Base-by-base conservation (phyloP, 2,888 invertebrate genomes). In the Lydus trimaculatus region DNA sequence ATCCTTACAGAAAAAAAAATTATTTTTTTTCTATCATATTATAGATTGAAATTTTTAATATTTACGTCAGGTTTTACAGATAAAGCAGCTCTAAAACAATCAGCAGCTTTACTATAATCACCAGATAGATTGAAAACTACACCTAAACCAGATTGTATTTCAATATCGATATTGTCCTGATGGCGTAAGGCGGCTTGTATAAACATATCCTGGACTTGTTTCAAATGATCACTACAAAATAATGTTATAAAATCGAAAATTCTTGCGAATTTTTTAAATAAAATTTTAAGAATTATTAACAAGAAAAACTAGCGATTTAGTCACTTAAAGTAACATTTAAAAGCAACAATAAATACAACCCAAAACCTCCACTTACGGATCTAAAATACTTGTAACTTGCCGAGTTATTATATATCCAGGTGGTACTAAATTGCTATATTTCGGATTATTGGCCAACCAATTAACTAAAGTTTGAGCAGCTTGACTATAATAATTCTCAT, bases 101-200 rank as follows among this genome's bases (percentile, higher is more conserved):
- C 99, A 0, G 94, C 94, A 15, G 99, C 99, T 86, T 98, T 97
- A 77, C 96, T 94, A 85, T 94, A 98, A 82, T 99, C 98, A 25
- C 94, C 94, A 52, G 94, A 94, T 52, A 99, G 89, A 86, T 98
- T 98, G 81, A 98, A 98, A 43, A 99, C 88, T 17, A 99, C 96
- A 3, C 98, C 98, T 17, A 99, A 87, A 61, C 96, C 97, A 87
- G 94, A 94, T 85, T 98, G 98, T 8, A 98, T 92, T 85, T 97
- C 95, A 25, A 96, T 89, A 85, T 98, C 98, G 67, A 96, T 89
- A 81, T 90, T 86, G 25, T 85, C 83, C 0, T 94, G 92, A 80
- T 91, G 90, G 80, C 91, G 86, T 79, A 95, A 91, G 11, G 95
- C 96, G 56, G 96, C 94, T 84, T 89, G 89, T 64, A 95, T 87